Evolutionary conservation across 1,140 invertebrate species (phyloP).

Genomic region (Popillia japonica): DNA sequence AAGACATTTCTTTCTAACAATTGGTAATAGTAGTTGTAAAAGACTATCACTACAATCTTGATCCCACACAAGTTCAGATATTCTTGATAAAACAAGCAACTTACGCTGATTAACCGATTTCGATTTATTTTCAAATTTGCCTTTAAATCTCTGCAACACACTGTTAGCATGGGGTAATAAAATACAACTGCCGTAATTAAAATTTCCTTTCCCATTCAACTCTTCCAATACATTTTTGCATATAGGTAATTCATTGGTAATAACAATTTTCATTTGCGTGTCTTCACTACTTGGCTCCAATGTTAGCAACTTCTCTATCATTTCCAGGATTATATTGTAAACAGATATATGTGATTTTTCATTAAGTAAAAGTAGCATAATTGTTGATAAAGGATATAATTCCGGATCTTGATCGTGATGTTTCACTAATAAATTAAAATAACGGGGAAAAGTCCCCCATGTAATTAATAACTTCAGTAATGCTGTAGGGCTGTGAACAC

Average conservation of each 20-base stretch:
- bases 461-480: slow-evolving; percentile 79
- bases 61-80: slow-evolving; percentile 77
- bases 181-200: slow-evolving; percentile 78
- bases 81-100: slow-evolving; percentile 79
- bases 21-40: slow-evolving; percentile 76
- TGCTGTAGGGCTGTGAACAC: slow-evolving; percentile 83
- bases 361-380: slow-evolving; percentile 76
- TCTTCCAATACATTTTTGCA: slow-evolving; percentile 49
- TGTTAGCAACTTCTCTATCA: slow-evolving; percentile 82
- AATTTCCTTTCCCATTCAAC: slow-evolving; percentile 58
- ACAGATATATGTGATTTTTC: slow-evolving; percentile 74
- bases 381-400: slow-evolving; percentile 68
- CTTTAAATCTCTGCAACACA: slow-evolving; percentile 77
- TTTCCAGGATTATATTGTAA: slow-evolving; percentile 74
- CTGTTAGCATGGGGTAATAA: slow-evolving; percentile 76
- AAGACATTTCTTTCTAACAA: slow-evolving; percentile 71
- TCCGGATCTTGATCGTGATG: slow-evolving; percentile 58
- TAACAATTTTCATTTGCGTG: slow-evolving; percentile 55
- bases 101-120: slow-evolving; percentile 73
- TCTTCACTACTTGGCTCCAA: slow-evolving; percentile 68
- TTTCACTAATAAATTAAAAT: slow-evolving; percentile 76
- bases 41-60: slow-evolving; percentile 72
- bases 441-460: slow-evolving; percentile 82
- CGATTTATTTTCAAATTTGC: slow-evolving; percentile 67
- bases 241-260: slow-evolving; percentile 57